phyloP scores from a whole-genome alignment of 1,140 invertebrate genomes.

The Lepidostoma basale region DNA sequence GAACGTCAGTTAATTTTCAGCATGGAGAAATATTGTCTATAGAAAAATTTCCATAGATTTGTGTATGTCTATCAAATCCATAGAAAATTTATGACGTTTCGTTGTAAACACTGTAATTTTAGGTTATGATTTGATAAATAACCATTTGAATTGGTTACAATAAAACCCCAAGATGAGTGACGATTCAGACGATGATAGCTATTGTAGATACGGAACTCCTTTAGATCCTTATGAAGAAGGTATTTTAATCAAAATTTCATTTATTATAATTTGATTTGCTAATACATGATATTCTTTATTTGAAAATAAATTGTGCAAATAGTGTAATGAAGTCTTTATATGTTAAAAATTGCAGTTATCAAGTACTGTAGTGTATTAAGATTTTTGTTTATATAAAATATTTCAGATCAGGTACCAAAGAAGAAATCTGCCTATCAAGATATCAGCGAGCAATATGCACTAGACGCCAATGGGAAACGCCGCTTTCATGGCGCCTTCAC shows the following conservation, averaged over 20 bases:
- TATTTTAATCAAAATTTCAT: slow-evolving; percentile 49
- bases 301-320: slow-evolving; percentile 10
- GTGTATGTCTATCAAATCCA: no score
- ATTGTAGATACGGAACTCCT: slow-evolving; percentile 75
- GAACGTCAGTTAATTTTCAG: no score
- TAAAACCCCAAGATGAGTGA: slow-evolving; percentile 23
- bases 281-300: background rate
- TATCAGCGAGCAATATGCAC: slow-evolving; percentile 80
- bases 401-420: slow-evolving; percentile 73
- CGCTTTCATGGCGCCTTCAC: slow-evolving; percentile 99
- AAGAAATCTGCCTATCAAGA: slow-evolving; percentile 84
- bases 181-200: slow-evolving; percentile 67
- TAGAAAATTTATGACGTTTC: background rate
- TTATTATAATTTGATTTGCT: background rate
- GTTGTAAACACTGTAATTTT: background rate
- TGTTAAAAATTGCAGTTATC: slow-evolving; percentile 19
- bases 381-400: background rate
- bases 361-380: background rate
- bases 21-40: no score
- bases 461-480: slow-evolving; percentile 86
- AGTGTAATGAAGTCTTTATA: slow-evolving; percentile 10
- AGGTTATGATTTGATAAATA: background rate
- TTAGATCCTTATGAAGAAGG: slow-evolving; percentile 82
- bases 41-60: no score
- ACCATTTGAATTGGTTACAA: background rate